Percentiles rank a stretch among this genome's conserved stretches.
Evolutionary conservation across 2,113 vertebrate genomes (phyloP).

Genomic region (Hystrix cristata): DNA sequence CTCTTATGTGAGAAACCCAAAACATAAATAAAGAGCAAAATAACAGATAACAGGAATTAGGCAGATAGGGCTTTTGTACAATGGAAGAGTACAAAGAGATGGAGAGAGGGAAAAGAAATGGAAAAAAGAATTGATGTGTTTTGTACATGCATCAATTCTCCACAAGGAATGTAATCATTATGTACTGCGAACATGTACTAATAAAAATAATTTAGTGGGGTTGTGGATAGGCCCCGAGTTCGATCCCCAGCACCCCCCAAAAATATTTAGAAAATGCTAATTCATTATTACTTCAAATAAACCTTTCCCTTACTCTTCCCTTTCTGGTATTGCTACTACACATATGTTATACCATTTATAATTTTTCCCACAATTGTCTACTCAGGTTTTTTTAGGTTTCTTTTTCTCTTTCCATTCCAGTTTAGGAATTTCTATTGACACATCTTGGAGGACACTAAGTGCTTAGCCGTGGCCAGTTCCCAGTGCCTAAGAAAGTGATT

Average conservation of each 20-base stretch:
- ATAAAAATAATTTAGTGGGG: too few species aligned
- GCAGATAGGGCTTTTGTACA: neutral
- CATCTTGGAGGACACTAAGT: neutral
- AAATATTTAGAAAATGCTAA: neutral
- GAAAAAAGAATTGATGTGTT: neutral
- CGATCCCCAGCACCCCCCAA: too few species aligned
- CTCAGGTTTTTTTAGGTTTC: neutral
- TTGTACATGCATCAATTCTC: too few species aligned
- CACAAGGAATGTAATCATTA: neutral
- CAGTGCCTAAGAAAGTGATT: neutral
- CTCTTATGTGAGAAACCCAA: neutral
- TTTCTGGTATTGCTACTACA: neutral
- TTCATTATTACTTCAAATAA: neutral
- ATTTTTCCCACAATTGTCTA: neutral
- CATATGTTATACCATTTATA: neutral
- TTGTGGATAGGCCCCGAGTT: too few species aligned
- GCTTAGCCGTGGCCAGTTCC: neutral
- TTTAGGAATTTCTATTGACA: neutral
- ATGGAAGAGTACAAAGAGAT: neutral
- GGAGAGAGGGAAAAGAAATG: neutral
- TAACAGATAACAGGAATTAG: neutral
- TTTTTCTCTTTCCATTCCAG: neutral
- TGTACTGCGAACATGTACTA: too few species aligned
- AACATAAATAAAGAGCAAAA: neutral
- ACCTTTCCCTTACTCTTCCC: neutral